phyloP scores from a whole-genome alignment of 2,797 vertebrate genomes.

The Cirrhinus molitorella region DNA sequence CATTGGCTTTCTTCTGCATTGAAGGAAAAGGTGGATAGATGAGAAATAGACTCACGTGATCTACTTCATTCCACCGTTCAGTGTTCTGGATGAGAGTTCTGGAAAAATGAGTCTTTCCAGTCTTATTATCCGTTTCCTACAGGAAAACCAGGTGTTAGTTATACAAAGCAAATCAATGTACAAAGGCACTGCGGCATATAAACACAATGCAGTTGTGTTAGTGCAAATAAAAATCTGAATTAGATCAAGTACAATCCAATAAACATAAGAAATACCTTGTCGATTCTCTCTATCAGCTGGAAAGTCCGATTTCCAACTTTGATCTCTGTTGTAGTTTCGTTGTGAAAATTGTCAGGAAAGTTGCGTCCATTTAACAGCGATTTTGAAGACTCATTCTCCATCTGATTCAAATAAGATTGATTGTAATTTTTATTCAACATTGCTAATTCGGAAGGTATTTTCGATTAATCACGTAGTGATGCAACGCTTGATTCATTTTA shows the following conservation, averaged over 20 bases:
- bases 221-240: not conserved
- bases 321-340: constrained; percentile 72
- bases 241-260: not conserved
- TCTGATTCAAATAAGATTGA: constrained; percentile 73
- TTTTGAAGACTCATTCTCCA: constrained; percentile 86
- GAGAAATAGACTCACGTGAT: constrained; percentile 83
- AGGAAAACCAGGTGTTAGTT: constrained; percentile 11
- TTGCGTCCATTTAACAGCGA: constrained; percentile 73
- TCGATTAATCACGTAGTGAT: not conserved
- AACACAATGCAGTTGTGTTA: not conserved
- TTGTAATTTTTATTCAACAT: not conserved
- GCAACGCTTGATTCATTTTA: not conserved
- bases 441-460: not conserved
- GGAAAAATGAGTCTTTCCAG: constrained; percentile 79
- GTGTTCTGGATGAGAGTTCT: constrained; percentile 79
- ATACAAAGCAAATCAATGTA: not conserved
- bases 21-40: not conserved
- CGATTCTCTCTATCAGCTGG: constrained; percentile 76
- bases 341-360: constrained; percentile 78
- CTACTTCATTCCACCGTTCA: constrained; percentile 78
- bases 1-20: too few species aligned
- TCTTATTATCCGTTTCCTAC: constrained; percentile 84
- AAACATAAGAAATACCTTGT: constrained; percentile 68
- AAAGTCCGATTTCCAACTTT: constrained; percentile 75
- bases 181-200: not conserved